Evolutionary conservation across 1,140 invertebrate genomes (phyloP).

Genomic region (Megalopta genalis): DNA sequence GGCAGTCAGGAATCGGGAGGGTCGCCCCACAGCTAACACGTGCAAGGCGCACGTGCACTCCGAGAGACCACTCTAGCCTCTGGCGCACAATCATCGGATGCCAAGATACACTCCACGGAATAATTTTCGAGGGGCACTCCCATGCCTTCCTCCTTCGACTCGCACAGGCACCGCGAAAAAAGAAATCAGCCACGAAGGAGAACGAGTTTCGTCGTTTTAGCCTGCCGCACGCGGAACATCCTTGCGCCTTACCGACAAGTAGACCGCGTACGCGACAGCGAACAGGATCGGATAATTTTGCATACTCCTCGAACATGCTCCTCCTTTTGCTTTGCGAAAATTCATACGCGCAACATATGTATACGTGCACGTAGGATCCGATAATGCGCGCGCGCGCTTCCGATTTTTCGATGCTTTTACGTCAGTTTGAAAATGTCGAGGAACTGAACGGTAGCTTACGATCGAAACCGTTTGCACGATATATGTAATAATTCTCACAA

Average conservation of each 20-base stretch:
- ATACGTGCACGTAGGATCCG: too few species aligned
- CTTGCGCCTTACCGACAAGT: not conserved
- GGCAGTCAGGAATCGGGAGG: constrained; percentile 75
- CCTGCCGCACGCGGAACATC: not conserved
- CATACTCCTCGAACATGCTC: too few species aligned
- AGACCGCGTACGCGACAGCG: not conserved
- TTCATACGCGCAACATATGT: too few species aligned
- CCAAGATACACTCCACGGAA: constrained; percentile 76
- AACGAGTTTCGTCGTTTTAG: constrained; percentile 34
- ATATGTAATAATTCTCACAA: too few species aligned
- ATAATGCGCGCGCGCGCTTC: too few species aligned
- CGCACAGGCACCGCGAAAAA: constrained; percentile 27
- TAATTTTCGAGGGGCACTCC: constrained; percentile 73
- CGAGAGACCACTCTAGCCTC: constrained; percentile 73
- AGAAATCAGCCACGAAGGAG: constrained; percentile 40
- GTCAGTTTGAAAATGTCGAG: too few species aligned
- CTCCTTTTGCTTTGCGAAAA: too few species aligned
- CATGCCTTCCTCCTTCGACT: constrained; percentile 48
- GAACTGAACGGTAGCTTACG: too few species aligned
- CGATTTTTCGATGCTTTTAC: too few species aligned
- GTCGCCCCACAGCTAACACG: constrained; percentile 77
- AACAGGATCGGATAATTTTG: not conserved
- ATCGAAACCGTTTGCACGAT: too few species aligned
- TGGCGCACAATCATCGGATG: constrained; percentile 76
- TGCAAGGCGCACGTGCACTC: constrained; percentile 78